Evolutionary conservation across 30 jellyfish, hydroid and myxozoan genomes (phyloP).

Genomic region (Aurelia aurita complex sp. Pacific): DNA sequence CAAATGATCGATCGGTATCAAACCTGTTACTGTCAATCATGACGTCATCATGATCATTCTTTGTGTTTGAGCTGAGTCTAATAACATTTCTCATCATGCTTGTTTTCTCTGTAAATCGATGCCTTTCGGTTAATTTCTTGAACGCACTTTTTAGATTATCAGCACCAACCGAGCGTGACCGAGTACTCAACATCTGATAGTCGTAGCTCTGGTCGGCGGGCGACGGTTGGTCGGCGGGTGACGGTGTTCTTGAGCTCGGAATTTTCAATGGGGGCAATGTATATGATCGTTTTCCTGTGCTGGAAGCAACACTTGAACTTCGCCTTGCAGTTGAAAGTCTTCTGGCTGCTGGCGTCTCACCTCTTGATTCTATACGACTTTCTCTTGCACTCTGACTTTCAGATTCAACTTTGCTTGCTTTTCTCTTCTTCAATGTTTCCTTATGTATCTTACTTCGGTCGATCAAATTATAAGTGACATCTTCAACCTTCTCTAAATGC

Average conservation of each 20-base stretch:
- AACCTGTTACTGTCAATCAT: background rate
- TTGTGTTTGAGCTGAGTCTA: conserved; percentile 32
- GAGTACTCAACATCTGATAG: background rate
- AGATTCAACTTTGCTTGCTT: background rate
- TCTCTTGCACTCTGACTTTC: too few relatives aligned
- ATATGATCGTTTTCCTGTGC: background rate
- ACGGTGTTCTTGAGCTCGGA: conserved; percentile 34
- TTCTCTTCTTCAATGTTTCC: conserved; percentile 32
- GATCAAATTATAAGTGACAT: conserved; percentile 30
- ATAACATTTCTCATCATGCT: conserved; percentile 56
- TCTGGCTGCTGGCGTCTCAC: conserved; percentile 7
- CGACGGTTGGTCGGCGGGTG: background rate
- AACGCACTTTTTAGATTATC: conserved; percentile 22
- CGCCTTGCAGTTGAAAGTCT: conserved; percentile 22
- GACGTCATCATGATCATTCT: conserved; percentile 5
- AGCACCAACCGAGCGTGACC: background rate
- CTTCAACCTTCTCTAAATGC: conserved; percentile 62
- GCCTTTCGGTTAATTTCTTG: conserved; percentile 26
- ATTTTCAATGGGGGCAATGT: conserved; percentile 43
- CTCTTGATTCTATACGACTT: background rate
- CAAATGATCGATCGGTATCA: conserved; percentile 5
- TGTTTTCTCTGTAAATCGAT: conserved; percentile 34
- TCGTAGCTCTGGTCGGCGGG: background rate
- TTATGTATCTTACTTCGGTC: conserved; percentile 57
- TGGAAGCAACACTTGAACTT: background rate